Evolutionary conservation across 2,888 invertebrate species (phyloP).

Genomic region (Osedax fenrisi): DNA sequence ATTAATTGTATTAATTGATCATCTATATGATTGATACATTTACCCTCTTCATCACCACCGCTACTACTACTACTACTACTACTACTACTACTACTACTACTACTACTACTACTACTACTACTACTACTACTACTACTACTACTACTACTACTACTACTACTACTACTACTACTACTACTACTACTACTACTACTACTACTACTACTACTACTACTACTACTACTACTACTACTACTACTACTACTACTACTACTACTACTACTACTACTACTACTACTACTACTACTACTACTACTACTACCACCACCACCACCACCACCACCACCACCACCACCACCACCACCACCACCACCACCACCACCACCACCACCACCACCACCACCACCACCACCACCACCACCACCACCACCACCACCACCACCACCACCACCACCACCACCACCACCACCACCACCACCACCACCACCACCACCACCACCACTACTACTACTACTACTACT

Average conservation of each 20-base stretch:
- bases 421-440: neutral
- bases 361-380: neutral
- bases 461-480: neutral
- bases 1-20: too few relatives aligned
- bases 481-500: conserved; percentile 19
- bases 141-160: conserved; percentile 11
- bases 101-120: neutral
- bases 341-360: neutral
- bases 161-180: conserved; percentile 13
- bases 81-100: conserved; percentile 13
- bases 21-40: too few relatives aligned
- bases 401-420: neutral
- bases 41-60: too few relatives aligned
- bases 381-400: neutral
- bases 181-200: conserved; percentile 2
- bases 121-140: conserved; percentile 13
- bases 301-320: neutral
- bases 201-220: conserved; percentile 7
- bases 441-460: neutral
- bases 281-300: neutral
- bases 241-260: neutral
- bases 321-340: conserved; percentile 2
- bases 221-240: conserved; percentile 3
- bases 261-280: neutral
- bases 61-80: conserved; percentile 6